Evolutionary conservation across 2,888 invertebrate species (phyloP), one percentile per base, ranked within the genome.

Genomic region (Tenthredo livida): DNA sequence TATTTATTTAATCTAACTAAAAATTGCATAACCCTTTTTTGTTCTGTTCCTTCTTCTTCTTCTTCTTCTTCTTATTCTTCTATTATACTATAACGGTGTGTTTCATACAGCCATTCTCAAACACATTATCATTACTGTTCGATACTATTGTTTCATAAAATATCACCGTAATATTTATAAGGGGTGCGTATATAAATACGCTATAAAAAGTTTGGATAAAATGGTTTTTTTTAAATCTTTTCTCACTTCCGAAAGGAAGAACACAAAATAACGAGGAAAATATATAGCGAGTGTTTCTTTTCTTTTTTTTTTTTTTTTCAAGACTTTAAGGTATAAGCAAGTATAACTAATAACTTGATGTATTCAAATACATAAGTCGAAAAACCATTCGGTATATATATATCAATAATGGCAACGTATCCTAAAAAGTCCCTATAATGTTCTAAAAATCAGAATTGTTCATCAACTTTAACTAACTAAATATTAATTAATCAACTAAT

Each of bases 81-180:
- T 75, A 25, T 15, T 47, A 75, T 25, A 75, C 25, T 7, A 9
- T 37, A 70, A 70, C 70, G 70, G 37, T 70, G 70, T 40, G 47
- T 75, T 21, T 86, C 85, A 86, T 87, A 85, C 87, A 88, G 88
- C 87, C 87, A 87, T 88, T 88, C 88, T 88, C 87, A 88, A 86
- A 88, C 87, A 82, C 33, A 70, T n/a, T 61, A 61, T 25, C 5
- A 61, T 25, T 4, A 61, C 21, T 25, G 61, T 25, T 61, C 12
- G 61, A 61, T 25, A 61, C 10, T 21, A 12, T 47, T 47, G 25
- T 61, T 21, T 21, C 61, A 21, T 21, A 25, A 61, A 61, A 25
- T 61, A 61, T 61, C 61, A 25, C 21, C 25, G 54, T 54, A 21
- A 58, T 25, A 21, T 61, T 21, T 25, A 61, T 21, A 29, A 25